Evolutionary conservation across 2,113 vertebrate genomes (phyloP).

Genomic region (Morone saxatilis): DNA sequence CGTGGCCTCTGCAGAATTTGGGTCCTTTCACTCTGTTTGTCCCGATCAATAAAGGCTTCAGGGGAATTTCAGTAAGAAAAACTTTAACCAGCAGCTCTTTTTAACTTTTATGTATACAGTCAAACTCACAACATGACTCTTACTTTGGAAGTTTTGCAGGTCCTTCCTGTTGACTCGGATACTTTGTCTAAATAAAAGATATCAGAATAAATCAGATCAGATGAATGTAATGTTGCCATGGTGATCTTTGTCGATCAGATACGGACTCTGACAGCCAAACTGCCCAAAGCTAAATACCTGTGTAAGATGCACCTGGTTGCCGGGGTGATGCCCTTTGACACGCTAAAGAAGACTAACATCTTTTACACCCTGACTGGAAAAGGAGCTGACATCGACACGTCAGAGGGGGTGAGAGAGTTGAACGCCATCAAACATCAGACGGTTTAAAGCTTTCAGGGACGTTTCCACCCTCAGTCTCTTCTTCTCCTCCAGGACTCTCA

Average conservation of each 20-base stretch:
- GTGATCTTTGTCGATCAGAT: slow-evolving; percentile 70
- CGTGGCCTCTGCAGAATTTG: slow-evolving; percentile 88
- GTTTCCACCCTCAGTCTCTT: no score
- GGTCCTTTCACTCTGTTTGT: slow-evolving; percentile 94
- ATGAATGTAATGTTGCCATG: background rate
- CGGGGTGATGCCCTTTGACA: slow-evolving; percentile 84
- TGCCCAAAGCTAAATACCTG: slow-evolving; percentile 84
- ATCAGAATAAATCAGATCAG: no score
- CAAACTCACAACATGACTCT: background rate
- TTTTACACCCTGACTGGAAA: slow-evolving; percentile 92
- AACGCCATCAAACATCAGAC: no score
- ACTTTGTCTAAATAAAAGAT: background rate
- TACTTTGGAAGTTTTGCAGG: background rate
- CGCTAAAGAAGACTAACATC: slow-evolving; percentile 80
- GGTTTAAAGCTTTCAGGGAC: no score
- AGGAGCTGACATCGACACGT: slow-evolving; percentile 82
- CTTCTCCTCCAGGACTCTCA: slow-evolving; percentile 45
- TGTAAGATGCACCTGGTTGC: slow-evolving; percentile 92
- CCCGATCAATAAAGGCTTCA: slow-evolving; percentile 89
- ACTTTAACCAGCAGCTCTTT: background rate
- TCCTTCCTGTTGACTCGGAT: background rate
- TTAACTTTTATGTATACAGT: background rate
- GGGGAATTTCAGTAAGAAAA: slow-evolving; percentile 75
- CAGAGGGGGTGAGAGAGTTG: slow-evolving; percentile 80
- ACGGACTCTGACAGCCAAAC: slow-evolving; percentile 81